Evolutionary conservation across 2,797 vertebrate genomes (phyloP).

Genomic region (Pantherophis vulpinus): DNA sequence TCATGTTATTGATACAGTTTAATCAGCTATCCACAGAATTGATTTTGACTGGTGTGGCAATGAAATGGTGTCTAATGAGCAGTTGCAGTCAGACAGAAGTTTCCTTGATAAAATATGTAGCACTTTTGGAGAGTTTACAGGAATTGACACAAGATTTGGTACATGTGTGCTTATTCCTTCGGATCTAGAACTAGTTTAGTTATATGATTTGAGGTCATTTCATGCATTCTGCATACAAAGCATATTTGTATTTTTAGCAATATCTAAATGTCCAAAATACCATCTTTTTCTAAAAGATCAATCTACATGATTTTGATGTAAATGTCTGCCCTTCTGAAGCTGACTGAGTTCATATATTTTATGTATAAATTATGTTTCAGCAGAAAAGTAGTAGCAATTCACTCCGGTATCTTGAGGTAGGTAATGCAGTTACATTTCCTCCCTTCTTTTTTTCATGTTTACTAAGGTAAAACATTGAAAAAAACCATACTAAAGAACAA

Average conservation of each 20-base stretch:
- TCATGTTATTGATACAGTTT: slow-evolving; percentile 79
- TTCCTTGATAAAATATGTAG: background rate
- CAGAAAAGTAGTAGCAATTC: background rate
- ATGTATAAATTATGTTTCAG: background rate
- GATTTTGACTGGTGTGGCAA: slow-evolving; percentile 31
- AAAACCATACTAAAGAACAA: too few species aligned
- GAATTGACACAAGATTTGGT: rapidly evolving
- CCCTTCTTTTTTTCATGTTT: background rate
- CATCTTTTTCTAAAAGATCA: background rate
- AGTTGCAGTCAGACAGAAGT: background rate
- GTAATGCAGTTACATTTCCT: background rate
- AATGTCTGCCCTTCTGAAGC: background rate
- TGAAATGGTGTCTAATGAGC: background rate
- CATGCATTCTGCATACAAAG: rapidly evolving
- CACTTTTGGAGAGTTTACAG: background rate
- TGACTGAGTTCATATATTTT: background rate
- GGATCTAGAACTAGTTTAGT: background rate
- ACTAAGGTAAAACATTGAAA: background rate
- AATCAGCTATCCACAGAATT: slow-evolving; percentile 66
- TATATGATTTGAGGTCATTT: rapidly evolving
- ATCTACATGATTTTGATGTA: background rate
- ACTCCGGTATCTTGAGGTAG: background rate
- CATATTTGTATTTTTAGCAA: background rate
- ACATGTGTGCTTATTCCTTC: background rate
- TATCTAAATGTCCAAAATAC: background rate